Evolutionary conservation across 2,113 vertebrate genomes (phyloP), one percentile per base, ranked within the genome.

Genomic region (Tyto alba): DNA sequence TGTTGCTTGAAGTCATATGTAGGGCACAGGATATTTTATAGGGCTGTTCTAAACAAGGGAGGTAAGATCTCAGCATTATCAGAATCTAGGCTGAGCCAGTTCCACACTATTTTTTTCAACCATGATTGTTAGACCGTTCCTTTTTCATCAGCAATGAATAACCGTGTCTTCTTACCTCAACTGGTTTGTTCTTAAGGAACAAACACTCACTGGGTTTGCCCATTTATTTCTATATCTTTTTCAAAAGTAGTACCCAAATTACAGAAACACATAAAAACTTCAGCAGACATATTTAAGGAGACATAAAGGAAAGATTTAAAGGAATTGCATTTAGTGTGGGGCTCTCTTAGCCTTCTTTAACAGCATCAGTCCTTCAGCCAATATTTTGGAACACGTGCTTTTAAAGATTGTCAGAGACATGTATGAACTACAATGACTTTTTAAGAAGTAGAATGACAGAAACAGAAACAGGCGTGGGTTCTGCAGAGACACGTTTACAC

Each of bases 401-500:
- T 72, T 45, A 60, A 77, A 90, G 34, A 9, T 12, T 66, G n/a
- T 13, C 23, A 20, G 87, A 73, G 26, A 32, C 1, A 0, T 3
- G 5, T 26, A 9, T 29, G 29, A 48, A 45, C 27, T 48, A 22
- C 27, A 13, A 16, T 41, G 59, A 36, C 48, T 62, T 62, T 52
- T 45, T 16, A 77, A 69, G 19, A 69, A 72, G 32, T 8, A 67
- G 19, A 62, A 34, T 12, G 29, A 81, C 45, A 60, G 34, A 63
- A 67, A 16, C 4, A 66, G 41, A 86, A 79, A 41, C 8, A 47
- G 71, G 32, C 0, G 0, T 41, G 29, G 50, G 8, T 71, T 71
- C 57, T 50, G 25, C 1, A 0, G 60, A 75, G 50, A 40, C 11
- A 9, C 0, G 0, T 59, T 77, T 40, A 75, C 40, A 29, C 23